Conservation (phyloP, 1,140 invertebrate species). For the Rhyacophila brunnea region DNA sequence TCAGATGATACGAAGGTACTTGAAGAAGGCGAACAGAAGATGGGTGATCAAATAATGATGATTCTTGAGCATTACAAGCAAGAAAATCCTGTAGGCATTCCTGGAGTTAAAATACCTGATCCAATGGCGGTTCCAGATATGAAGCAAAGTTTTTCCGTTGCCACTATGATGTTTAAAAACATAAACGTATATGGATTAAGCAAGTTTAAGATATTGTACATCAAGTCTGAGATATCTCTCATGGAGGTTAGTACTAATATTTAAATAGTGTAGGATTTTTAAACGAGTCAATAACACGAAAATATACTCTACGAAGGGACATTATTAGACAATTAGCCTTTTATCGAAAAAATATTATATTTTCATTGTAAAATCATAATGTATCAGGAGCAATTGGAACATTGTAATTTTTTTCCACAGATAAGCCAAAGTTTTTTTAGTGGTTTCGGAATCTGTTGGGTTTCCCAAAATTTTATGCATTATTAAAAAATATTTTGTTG, state of each 20-base stretch:
- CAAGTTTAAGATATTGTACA: conserved; percentile 71
- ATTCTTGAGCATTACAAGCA: conserved; percentile 82
- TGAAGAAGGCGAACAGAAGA: conserved; percentile 58
- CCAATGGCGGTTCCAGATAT: conserved; percentile 77
- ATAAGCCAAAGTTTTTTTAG: too few species aligned
- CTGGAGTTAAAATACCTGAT: conserved; percentile 73
- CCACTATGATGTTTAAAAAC: conserved; percentile 69
- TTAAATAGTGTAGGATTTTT: too few species aligned
- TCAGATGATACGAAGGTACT: conserved; percentile 1
- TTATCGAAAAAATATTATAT: too few species aligned
- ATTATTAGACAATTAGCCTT: too few species aligned
- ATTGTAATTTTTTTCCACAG: too few species aligned
- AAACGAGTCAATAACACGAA: too few species aligned
- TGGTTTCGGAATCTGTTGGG: too few species aligned
- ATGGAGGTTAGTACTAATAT: conserved; percentile 62
- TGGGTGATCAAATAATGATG: conserved; percentile 68
- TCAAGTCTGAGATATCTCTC: conserved; percentile 64
- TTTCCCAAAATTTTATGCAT: too few species aligned
- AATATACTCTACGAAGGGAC: too few species aligned
- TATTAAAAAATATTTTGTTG: too few species aligned
- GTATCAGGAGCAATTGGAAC: too few species aligned
- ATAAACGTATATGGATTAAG: conserved; percentile 72
- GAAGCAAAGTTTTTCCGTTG: conserved; percentile 68
- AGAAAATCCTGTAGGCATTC: conserved; percentile 73
- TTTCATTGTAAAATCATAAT: too few species aligned